Conservation (phyloP, 2,888 invertebrate genomes). For the Drosophila kuntzei region DNA sequence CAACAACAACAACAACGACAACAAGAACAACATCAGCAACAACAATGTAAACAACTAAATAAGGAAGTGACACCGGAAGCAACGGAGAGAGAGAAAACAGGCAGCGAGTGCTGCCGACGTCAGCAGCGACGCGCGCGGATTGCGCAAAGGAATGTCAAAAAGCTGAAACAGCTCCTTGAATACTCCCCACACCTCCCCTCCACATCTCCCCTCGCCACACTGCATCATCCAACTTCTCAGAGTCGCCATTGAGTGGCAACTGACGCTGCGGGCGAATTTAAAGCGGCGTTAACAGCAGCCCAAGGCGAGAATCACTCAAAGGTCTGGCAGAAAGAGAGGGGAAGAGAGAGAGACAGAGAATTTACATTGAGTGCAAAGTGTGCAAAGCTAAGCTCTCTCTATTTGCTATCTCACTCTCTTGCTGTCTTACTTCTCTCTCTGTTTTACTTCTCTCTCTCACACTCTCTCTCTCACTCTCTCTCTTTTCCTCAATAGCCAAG, state of each 20-base stretch:
- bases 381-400: slow-evolving; percentile 17
- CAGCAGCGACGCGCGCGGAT: slow-evolving; percentile 56
- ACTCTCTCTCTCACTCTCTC: slow-evolving; percentile 15
- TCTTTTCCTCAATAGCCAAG: slow-evolving; percentile 20
- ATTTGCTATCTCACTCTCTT: slow-evolving; percentile 18
- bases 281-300: slow-evolving; percentile 52
- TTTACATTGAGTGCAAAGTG: slow-evolving; percentile 48
- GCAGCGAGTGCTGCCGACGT: slow-evolving; percentile 24
- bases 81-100: slow-evolving; percentile 24
- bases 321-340: slow-evolving; percentile 3
- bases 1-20: slow-evolving; percentile 52
- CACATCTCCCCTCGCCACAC: not conserved
- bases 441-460: slow-evolving; percentile 2
- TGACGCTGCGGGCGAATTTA: slow-evolving; percentile 41
- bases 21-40: slow-evolving; percentile 43
- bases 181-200: not conserved
- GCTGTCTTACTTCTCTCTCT: slow-evolving; percentile 21
- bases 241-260: slow-evolving; percentile 44
- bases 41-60: slow-evolving; percentile 78
- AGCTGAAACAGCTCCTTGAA: slow-evolving; percentile 23
- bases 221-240: not conserved
- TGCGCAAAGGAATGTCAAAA: slow-evolving; percentile 73
- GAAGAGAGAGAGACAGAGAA: not conserved
- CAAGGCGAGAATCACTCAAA: slow-evolving; percentile 61
- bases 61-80: slow-evolving; percentile 81